A percentile compares a stretch with the other conserved stretches of the same genome.
Evolutionary conservation across 1,140 invertebrate species (phyloP).

Genomic region (Medauroidea extradentata): DNA sequence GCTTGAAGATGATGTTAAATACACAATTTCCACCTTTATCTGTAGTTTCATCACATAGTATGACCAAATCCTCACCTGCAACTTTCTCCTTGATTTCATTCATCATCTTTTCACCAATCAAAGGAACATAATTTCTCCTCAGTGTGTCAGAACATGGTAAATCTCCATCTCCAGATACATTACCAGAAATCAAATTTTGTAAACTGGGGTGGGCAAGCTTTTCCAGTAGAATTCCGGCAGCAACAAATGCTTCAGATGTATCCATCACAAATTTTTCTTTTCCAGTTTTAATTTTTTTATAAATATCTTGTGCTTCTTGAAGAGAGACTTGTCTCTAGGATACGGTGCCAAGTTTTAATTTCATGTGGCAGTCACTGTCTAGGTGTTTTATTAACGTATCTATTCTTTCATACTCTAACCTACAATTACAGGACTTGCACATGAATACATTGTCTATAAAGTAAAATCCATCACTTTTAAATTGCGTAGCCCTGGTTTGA

Average conservation of each 20-base stretch:
- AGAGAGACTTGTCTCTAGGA: neutral
- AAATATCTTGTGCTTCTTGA: neutral
- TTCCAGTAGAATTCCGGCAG: neutral
- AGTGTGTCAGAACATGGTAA: neutral
- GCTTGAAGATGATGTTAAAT: neutral
- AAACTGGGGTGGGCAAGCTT: neutral
- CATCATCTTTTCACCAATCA: neutral
- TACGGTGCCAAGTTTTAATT: neutral
- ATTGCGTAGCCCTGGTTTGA: no score
- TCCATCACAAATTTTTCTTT: no score
- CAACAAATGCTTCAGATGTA: neutral
- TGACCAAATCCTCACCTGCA: neutral
- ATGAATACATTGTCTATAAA: no score
- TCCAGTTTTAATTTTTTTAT: neutral
- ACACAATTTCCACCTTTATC: neutral
- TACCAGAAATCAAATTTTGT: neutral
- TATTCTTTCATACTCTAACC: no score
- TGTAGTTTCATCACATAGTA: constrained; percentile 1
- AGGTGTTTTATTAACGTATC: neutral
- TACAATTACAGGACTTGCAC: no score
- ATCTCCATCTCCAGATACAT: neutral
- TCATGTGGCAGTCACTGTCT: neutral
- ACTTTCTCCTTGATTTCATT: neutral
- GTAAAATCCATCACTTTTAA: no score
- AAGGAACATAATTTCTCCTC: neutral